A percentile compares a stretch with the other conserved stretches of the same genome.
Evolutionary conservation across 2,797 vertebrate species (phyloP).

Genomic region (Cynopterus sphinx): DNA sequence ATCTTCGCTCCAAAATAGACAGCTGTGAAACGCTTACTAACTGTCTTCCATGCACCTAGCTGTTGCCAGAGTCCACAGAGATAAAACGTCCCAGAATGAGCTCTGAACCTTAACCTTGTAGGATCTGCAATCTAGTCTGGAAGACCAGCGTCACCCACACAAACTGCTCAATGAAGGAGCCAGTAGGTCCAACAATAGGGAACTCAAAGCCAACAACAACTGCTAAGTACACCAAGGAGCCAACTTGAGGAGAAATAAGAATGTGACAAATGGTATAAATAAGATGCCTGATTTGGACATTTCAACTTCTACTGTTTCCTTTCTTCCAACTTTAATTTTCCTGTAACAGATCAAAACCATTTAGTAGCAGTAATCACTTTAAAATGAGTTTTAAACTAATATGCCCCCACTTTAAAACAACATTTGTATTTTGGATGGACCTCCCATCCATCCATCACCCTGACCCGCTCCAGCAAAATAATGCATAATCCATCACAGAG

Average conservation of each 20-base stretch:
- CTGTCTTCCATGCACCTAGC: not conserved
- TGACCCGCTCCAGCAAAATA: slow-evolving; percentile 7
- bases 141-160: not conserved
- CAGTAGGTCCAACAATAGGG: slow-evolving; percentile 51
- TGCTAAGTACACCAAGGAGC: not conserved
- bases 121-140: not conserved
- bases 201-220: slow-evolving; percentile 58
- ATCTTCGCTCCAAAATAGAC: slow-evolving; percentile 15
- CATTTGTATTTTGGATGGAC: slow-evolving; percentile 46
- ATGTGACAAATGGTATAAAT: slow-evolving; percentile 59
- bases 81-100: not conserved
- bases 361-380: slow-evolving; percentile 41
- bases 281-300: slow-evolving; percentile 66
- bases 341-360: slow-evolving; percentile 56
- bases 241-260: slow-evolving; percentile 67
- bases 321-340: slow-evolving; percentile 62
- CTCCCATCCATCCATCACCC: slow-evolving; percentile 53
- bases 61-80: not conserved
- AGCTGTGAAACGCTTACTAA: not conserved
- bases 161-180: not conserved
- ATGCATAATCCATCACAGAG: slow-evolving; percentile 52
- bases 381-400: slow-evolving; percentile 58
- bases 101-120: not conserved
- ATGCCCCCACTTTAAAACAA: slow-evolving; percentile 42
- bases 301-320: slow-evolving; percentile 61